Percentiles rank a stretch among this genome's conserved stretches.
phyloP scores from a whole-genome alignment of 2,797 vertebrate genomes.

The Carduelis carduelis region DNA sequence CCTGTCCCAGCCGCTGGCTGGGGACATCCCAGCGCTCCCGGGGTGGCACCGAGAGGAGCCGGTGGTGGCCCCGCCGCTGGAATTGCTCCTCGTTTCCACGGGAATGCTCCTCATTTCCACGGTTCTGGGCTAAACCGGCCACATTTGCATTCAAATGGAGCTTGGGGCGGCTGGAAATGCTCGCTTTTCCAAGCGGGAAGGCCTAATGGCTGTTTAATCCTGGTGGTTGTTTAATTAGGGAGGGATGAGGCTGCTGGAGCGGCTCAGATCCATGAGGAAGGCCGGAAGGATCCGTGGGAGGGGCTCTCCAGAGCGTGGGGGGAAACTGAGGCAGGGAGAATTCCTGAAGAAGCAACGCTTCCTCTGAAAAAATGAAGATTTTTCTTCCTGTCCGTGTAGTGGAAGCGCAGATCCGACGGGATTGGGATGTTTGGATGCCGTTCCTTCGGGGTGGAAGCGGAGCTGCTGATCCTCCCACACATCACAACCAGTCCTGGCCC shows the following conservation, averaged over 20 bases:
- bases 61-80: background rate
- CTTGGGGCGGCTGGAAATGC: slow-evolving; percentile 71
- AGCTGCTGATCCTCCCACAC: background rate
- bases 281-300: rapidly evolving
- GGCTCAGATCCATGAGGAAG: background rate
- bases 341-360: rapidly evolving
- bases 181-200: background rate
- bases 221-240: slow-evolving; percentile 72
- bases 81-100: slow-evolving; percentile 23
- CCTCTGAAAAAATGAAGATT: rapidly evolving
- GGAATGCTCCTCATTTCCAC: background rate
- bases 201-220: slow-evolving; percentile 49
- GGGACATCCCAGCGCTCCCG: background rate
- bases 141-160: slow-evolving; percentile 80
- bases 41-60: background rate
- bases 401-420: rapidly evolving
- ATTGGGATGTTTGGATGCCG: rapidly evolving
- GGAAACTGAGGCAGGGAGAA: background rate
- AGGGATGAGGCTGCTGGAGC: slow-evolving; percentile 59
- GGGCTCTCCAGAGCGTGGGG: background rate
- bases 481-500: background rate
- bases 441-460: rapidly evolving
- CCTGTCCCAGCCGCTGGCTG: background rate
- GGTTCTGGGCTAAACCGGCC: background rate
- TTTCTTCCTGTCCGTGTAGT: rapidly evolving